Evolutionary conservation across 1,140 invertebrate species (phyloP).

Genomic region (Diabrotica virgifera): DNA sequence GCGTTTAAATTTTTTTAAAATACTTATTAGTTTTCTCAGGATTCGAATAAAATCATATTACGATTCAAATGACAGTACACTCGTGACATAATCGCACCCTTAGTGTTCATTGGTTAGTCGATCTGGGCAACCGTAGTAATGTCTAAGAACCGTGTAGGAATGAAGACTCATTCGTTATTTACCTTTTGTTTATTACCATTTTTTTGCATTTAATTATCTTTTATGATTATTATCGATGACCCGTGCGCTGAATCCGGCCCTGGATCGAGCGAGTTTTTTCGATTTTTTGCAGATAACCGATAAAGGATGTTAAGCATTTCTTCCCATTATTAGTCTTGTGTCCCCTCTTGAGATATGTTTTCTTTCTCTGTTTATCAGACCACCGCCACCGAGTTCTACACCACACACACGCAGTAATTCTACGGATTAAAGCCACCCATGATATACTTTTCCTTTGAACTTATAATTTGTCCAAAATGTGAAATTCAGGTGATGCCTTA

Average conservation of each 20-base stretch:
- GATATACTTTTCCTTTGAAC: not conserved
- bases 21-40: too few relatives aligned
- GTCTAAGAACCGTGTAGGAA: too few relatives aligned
- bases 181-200: too few relatives aligned
- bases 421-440: not conserved
- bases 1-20: too few relatives aligned
- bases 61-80: too few relatives aligned
- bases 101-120: too few relatives aligned
- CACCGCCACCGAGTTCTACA: not conserved
- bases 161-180: too few relatives aligned
- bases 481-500: not conserved
- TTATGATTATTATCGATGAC: too few relatives aligned
- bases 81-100: too few relatives aligned
- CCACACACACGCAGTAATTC: not conserved
- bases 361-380: slow-evolving; percentile 2
- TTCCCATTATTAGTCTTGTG: not conserved
- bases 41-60: too few relatives aligned
- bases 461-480: not conserved
- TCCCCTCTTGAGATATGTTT: not conserved
- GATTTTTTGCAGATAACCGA: slow-evolving; percentile 1
- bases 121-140: too few relatives aligned
- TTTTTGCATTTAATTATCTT: too few relatives aligned
- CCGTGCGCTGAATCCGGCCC: not conserved
- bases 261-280: not conserved
- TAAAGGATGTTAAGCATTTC: slow-evolving; percentile 2